These are phyloP conservation scores for Hypomecis punctinalis DNA, from an alignment of 2,888 invertebrate species.

Conservation along the genomic window DNA sequence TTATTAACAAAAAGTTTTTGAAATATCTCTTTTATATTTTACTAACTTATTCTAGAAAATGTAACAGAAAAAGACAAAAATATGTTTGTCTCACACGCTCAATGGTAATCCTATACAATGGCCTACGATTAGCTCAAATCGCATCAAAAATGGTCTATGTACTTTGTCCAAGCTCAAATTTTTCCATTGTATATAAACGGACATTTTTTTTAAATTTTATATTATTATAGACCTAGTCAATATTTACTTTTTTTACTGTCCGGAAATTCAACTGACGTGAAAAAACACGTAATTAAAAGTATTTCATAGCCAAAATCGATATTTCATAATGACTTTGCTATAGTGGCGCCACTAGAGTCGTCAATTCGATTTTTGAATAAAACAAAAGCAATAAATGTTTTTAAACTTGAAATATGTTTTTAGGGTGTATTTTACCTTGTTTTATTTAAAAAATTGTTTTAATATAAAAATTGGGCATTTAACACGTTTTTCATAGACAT, in stretches of 20 bases:
- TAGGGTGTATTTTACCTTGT: too few relatives aligned
- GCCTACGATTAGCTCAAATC: conserved; percentile 43
- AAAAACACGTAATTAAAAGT: background rate
- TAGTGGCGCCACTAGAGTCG: too few relatives aligned
- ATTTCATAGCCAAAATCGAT: too few relatives aligned
- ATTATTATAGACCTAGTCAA: conserved; percentile 35
- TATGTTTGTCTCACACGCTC: conserved; percentile 30
- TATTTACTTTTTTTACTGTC: conserved; percentile 2
- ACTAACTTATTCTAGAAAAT: conserved; percentile 31
- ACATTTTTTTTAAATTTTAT: conserved; percentile 31
- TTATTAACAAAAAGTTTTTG: conserved; percentile 29
- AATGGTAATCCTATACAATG: conserved; percentile 26
- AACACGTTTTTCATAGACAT: conserved; percentile 32
- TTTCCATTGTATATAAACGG: conserved; percentile 34
- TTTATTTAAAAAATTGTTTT: too few relatives aligned
- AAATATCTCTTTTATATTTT: conserved; percentile 34
- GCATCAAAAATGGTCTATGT: conserved; percentile 35
- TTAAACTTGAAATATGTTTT: too few relatives aligned
- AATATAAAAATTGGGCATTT: background rate
- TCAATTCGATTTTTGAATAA: too few relatives aligned
- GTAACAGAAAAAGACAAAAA: conserved; percentile 21
- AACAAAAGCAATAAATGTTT: too few relatives aligned
- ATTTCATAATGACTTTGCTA: too few relatives aligned
- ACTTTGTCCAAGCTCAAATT: conserved; percentile 33
- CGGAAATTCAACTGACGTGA: conserved; percentile 4